Percentiles rank a stretch among this genome's conserved stretches.
phyloP scores from a whole-genome alignment of 2,113 vertebrate species.

The Hyla sarda region DNA sequence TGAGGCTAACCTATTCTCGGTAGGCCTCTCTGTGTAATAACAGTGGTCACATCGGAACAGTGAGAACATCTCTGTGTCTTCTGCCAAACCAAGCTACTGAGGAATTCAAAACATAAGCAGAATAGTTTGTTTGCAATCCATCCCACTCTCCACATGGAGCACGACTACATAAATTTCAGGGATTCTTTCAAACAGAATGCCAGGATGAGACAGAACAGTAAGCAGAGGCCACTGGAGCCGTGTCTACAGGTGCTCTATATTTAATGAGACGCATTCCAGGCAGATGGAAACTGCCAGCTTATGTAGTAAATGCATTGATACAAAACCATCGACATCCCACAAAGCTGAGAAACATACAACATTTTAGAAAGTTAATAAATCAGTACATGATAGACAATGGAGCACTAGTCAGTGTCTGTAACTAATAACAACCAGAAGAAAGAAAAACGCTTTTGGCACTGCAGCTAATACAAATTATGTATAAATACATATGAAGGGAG shows the following conservation, averaged over 20 bases:
- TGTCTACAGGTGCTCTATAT: constrained; percentile 40
- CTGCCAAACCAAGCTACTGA: constrained; percentile 39
- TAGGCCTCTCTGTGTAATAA: not conserved
- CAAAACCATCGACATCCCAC: not conserved
- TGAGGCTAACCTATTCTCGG: not conserved
- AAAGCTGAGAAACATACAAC: not conserved
- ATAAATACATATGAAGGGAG: too few relatives aligned
- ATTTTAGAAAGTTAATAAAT: not conserved
- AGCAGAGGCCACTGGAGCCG: constrained; percentile 34
- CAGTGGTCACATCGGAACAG: not conserved
- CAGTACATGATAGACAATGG: not conserved
- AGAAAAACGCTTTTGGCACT: too few relatives aligned
- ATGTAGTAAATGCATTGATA: not conserved
- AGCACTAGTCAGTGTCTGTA: not conserved
- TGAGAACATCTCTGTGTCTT: not conserved
- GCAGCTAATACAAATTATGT: too few relatives aligned
- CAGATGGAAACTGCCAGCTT: not conserved
- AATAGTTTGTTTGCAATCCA: constrained; percentile 38
- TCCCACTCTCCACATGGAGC: constrained; percentile 26
- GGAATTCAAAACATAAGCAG: constrained; percentile 54
- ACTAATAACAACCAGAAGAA: too few relatives aligned
- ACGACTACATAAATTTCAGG: constrained; percentile 28
- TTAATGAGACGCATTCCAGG: constrained; percentile 38
- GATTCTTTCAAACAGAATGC: constrained; percentile 56
- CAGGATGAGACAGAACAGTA: constrained; percentile 7